Percentiles rank a stretch among this genome's conserved stretches.
phyloP scores from a whole-genome alignment of 1,140 invertebrate genomes.

The Phymastichus coffea region DNA sequence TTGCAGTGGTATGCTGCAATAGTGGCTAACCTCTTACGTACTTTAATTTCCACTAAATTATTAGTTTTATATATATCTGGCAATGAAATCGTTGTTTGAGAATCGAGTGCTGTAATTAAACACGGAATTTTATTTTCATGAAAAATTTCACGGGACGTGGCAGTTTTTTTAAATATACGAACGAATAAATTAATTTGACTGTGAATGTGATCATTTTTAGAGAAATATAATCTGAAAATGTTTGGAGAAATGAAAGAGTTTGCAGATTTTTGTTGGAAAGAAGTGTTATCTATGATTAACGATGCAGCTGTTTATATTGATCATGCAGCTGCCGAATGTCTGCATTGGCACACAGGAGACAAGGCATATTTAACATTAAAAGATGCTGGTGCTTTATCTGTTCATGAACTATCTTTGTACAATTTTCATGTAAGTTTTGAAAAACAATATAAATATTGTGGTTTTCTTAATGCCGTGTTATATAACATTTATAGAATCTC shows the following conservation, averaged over 20 bases:
- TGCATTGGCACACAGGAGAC: conserved; percentile 63
- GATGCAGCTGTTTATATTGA: conserved; percentile 61
- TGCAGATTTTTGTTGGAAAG: conserved; percentile 51
- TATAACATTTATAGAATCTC: conserved; percentile 40
- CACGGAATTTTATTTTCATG: too few species aligned
- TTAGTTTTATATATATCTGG: too few species aligned
- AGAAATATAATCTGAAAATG: conserved; percentile 9
- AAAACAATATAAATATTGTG: neutral
- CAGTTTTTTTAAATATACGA: too few species aligned
- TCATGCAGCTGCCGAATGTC: conserved; percentile 56
- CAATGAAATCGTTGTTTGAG: too few species aligned
- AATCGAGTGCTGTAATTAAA: too few species aligned
- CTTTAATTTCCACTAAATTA: too few species aligned
- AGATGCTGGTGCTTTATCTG: conserved; percentile 56
- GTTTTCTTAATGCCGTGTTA: neutral
- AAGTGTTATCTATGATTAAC: conserved; percentile 52
- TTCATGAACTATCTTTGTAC: conserved; percentile 59
- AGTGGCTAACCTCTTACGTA: too few species aligned
- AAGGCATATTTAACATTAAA: conserved; percentile 49
- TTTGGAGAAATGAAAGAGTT: conserved; percentile 35
- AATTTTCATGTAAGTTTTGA: conserved; percentile 47
- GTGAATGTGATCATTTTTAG: too few species aligned
- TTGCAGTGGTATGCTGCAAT: too few species aligned
- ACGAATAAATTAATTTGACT: too few species aligned
- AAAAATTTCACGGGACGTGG: too few species aligned